Base-by-base conservation (phyloP, 2,888 invertebrate genomes). In the Pachymerium ferrugineum region DNA sequence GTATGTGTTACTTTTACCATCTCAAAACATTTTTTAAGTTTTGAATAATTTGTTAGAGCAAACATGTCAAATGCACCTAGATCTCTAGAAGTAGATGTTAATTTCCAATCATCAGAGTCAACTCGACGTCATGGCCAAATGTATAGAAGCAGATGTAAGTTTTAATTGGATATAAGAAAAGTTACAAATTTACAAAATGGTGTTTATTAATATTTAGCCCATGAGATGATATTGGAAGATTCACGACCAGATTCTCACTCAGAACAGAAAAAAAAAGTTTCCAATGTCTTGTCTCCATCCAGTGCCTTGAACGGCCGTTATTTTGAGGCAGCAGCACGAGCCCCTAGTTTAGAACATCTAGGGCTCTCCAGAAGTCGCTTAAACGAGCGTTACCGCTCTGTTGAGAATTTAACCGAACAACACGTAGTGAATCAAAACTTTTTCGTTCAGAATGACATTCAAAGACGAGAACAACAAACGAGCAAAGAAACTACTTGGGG, bases 371-470 rank as follows among this genome's bases (percentile, higher is more conserved):
- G 91, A 79, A 92, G 93, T 10, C 88, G 92, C 73, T 83, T 96
- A 5, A 96, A 96, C 81, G 93, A 92, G 77, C 87, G 96, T 19
- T 95, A 95, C 80, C 93, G 92, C 80, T 93, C 93, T 4, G 89
- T 92, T 31, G 93, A 93, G 81, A 80, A 82, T 73, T 79, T 83
- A 42, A 79, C 74, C 4, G 76, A 76, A 30, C 70, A 47, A 29
- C 42, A 38, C 29, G 70, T 35, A 1, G 67, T 68, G 22, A 74
- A 74, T 16, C 70, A 54, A 25, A 74, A 74, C 68, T 72, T 30
- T n/a, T 74, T 74, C 42, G 19, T 38, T 22, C 38, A 72, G 25
- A 33, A 72, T 31, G 71, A 74, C 22, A 14, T 74, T 0, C 42
- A 47, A 22, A 29, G 72, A 69, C 12, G 68, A 22, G 71, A 69